Conservation (phyloP, 92 coral and sea anemone species). For the Desmophyllum pertusum region DNA sequence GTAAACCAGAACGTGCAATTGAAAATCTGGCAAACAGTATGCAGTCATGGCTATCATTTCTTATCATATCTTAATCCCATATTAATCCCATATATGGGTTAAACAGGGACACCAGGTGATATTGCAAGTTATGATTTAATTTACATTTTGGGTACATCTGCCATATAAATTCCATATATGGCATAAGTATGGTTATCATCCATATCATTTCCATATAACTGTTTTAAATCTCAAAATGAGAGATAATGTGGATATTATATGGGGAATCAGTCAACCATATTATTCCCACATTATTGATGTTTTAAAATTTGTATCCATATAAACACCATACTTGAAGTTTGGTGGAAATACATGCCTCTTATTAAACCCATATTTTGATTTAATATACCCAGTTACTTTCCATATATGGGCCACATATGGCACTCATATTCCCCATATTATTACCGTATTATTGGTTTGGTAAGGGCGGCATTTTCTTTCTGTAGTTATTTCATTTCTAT, state of each 20-base stretch:
- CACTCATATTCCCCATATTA: slow-evolving; percentile 24
- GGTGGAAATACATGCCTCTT: background rate
- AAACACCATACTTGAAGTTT: slow-evolving; percentile 8
- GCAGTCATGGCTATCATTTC: no score
- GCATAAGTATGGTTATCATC: slow-evolving; percentile 17
- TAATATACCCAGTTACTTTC: slow-evolving; percentile 15
- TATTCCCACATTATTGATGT: slow-evolving; percentile 6
- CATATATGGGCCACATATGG: slow-evolving; percentile 36
- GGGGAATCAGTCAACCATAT: slow-evolving; percentile 8
- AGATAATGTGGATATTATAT: slow-evolving; percentile 23
- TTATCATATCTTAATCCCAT: background rate
- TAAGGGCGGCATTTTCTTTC: no score
- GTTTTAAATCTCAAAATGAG: background rate
- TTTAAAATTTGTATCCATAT: slow-evolving; percentile 26
- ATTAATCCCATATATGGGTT: no score
- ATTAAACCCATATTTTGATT: slow-evolving; percentile 33
- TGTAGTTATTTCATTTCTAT: slow-evolving; percentile 56
- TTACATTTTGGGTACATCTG: slow-evolving; percentile 13
- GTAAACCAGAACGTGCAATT: slow-evolving; percentile 13
- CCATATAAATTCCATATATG: slow-evolving; percentile 36
- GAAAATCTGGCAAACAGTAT: slow-evolving; percentile 36
- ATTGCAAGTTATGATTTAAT: slow-evolving; percentile 3
- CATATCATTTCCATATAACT: background rate
- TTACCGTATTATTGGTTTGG: slow-evolving; percentile 22
- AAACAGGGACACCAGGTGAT: slow-evolving; percentile 26